phyloP scores from a whole-genome alignment of 64 coral and sea anemone genomes.

The Hydrozoanthus tunicans region DNA sequence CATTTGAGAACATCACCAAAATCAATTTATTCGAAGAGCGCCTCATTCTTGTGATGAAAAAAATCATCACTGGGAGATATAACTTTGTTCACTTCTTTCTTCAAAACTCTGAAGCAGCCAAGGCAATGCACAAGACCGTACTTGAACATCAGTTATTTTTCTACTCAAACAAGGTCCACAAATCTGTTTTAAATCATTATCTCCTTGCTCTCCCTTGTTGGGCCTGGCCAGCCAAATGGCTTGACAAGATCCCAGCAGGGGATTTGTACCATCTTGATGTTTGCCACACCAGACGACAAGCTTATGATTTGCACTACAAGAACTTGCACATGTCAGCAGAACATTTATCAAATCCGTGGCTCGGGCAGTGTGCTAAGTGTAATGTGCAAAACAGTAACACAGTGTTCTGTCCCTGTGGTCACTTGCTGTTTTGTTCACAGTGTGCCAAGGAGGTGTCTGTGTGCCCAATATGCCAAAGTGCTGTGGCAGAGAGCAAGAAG shows the following conservation, averaged over 20 bases:
- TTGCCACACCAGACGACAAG: constrained; percentile 86
- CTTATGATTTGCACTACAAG: constrained; percentile 91
- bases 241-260: constrained; percentile 74
- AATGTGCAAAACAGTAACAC: constrained; percentile 64
- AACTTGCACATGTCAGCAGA: constrained; percentile 46
- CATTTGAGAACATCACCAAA: constrained; percentile 94
- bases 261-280: constrained; percentile 98
- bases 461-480: constrained; percentile 70
- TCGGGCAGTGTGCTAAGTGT: constrained; percentile 81
- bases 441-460: constrained; percentile 65
- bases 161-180: constrained; percentile 90
- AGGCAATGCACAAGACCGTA: constrained; percentile 97
- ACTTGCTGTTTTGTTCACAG: constrained; percentile 72
- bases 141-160: constrained; percentile 97
- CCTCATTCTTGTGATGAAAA: constrained; percentile 96
- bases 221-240: constrained; percentile 97
- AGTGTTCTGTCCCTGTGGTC: constrained; percentile 93
- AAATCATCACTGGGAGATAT: constrained; percentile 68
- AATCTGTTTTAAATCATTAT: constrained; percentile 93
- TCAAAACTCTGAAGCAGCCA: constrained; percentile 82
- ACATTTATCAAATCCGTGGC: constrained; percentile 66
- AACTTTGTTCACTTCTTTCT: constrained; percentile 99
- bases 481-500: constrained; percentile 72
- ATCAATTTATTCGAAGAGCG: constrained; percentile 97
- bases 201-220: constrained; percentile 93